Base-by-base conservation (phyloP, 1,140 invertebrate species). In the Thrips palmi region DNA sequence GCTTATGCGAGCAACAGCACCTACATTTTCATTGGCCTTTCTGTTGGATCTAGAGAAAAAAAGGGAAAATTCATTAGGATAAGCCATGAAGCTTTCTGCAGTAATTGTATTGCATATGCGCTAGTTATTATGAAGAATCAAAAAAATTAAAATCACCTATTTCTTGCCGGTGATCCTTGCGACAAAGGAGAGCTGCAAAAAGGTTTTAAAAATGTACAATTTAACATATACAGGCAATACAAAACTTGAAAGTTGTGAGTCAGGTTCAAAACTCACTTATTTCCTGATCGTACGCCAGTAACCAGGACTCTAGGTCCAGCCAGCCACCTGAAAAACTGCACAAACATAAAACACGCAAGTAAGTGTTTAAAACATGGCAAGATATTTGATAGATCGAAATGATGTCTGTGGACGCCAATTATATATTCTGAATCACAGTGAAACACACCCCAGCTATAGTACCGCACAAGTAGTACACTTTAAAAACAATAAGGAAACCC, bases 301-400 rank as follows among this genome's bases (percentile, higher is more conserved):
- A 53, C 52, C 2, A 63, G 53, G 39, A 62, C 51, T 52, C 67
- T 63, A 38, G 65, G 62, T 30, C 76, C 77, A 52, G 75, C 75
- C 7, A 77, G 56, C 49, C 70, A 60, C 45, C 61, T 68, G 47
- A 75, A 81, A 53, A 77, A 74, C 75, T 81, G 59, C n/a, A n/a
- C n/a, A n/a, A n/a, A 17, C 37, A 49, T 51, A 44, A 45, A 12
- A 32, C 31, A 42, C 39, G 45, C 12, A 41, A 34, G 22, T 37
- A 39, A 15, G 10, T 25, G 22, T 2, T 41, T n/a, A 30, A 8
- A 18, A 28, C 3, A 21, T 19, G 2, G 6, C 4, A 35, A 28
- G 20, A n/a, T n/a, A n/a, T n/a, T n/a, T n/a, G n/a, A n/a, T n/a
- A n/a, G n/a, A n/a, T n/a, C n/a, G n/a, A n/a, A n/a, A n/a, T n/a